Base-by-base conservation (phyloP, 2,797 vertebrate genomes). In the Lycodopsis pacificus region DNA sequence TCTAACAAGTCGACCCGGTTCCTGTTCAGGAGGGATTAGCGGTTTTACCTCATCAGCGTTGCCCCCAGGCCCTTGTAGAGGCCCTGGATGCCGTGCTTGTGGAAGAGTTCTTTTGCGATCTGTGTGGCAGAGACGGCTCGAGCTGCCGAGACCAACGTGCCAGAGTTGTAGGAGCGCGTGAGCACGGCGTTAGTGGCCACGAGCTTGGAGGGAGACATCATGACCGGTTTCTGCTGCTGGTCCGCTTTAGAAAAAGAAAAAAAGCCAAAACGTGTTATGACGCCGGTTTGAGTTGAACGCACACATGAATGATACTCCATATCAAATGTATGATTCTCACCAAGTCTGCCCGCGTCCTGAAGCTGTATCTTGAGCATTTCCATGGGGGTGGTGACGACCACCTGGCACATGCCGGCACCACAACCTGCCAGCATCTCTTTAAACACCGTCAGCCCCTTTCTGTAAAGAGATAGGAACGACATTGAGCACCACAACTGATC, bases 341-440 rank as follows among this genome's bases (percentile, higher is more conserved):
- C 92, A 2, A 96, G 75, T 88, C 96, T 93, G 42, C 96, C 96
- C 8, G 96, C 96, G 77, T 97, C 96, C 81, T 97, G 96, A 0
- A 97, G 84, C 83, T 97, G 96, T 65, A 97, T 97, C 92, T 97
- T 97, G 5, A 97, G 95, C 96, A 97, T 97, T 83, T 97, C 96
- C 96, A 97, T 97, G 1, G 96, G 96, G 36, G 96, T 96, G 11
- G 96, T 97, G 75, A 97, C 58, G 65, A 97, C 56, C n/a, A 97
- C 96, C 72, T 97, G 96, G 56, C 95, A 96, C 91, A 95, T 95
- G 77, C 96, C 96, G 0, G 96, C 96, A 71, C 95, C 96, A 84
- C 96, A 97, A 5, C 96, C 96, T 10, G 96, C 95, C 85, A 97
- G 68, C 96, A 97, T 97, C 86, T 97, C 96, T 90, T 92, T 96